Base-by-base conservation (phyloP, 2,888 invertebrate genomes). In the Diarsia brunnea region DNA sequence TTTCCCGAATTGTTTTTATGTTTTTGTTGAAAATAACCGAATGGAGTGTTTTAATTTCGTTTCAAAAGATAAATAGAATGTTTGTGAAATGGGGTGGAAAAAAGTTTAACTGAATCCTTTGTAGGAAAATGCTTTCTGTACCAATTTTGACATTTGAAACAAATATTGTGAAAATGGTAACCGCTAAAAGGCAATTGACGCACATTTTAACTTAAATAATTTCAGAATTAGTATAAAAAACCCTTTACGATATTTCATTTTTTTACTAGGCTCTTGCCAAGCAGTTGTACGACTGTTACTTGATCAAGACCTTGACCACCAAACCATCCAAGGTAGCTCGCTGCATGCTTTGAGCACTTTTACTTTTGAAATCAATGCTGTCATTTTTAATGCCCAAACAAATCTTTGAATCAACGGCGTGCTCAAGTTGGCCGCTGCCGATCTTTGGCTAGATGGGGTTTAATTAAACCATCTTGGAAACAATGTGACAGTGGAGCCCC, bases 1-100 rank as follows among this genome's bases (percentile, higher is more conserved):
- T 83, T 78, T 71, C 70, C 69, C 65, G 74, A 87, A 85, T 78
- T 78, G 70, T 73, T 80, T 78, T 78, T 53, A 31, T 38, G 4
- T 51, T 47, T 31, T 38, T 47, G n/a, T 53, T 51, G 10, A 11
- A 69, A 61, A 53, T 38, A 47, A 53, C 16, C 8, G 43, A 76
- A 61, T 47, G 60, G 60, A 24, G 19, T 12, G 61, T 71, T 79
- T 70, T 19, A 79, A 77, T 55, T 55, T 63, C 38, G 12, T 61
- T 63, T 69, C 0, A 47, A 60, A 60, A 51, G 61, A 38, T n/a
- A 53, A 70, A 67, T 77, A 10, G 16, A 2, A n/a, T 45, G 24
- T 47, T 49, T 21, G 47, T 75, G 21, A 65, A 66, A 58, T 60
- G 55, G 58, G 24, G 27, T 38, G 14, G n/a, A 65, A 64, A 55